Percentiles rank a stretch among this genome's conserved stretches.
Conservation (phyloP, 2,113 vertebrate genomes). For the Prolemur simus region DNA sequence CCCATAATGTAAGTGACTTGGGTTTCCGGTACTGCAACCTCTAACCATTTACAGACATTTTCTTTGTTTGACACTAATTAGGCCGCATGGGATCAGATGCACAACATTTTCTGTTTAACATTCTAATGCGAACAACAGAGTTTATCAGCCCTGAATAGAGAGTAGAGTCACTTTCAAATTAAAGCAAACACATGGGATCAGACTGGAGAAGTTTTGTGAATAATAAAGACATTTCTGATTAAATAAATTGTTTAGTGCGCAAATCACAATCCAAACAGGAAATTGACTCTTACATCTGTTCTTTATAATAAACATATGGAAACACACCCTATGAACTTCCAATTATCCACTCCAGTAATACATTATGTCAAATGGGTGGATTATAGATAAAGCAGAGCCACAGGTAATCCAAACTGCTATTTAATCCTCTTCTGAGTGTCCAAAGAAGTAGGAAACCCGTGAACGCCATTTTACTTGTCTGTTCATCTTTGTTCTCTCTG, state of each 20-base stretch:
- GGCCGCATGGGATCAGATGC: not conserved
- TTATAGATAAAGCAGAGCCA: constrained; percentile 30
- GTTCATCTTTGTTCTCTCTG: not conserved
- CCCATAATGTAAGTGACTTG: not conserved
- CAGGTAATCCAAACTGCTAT: not conserved
- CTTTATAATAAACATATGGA: constrained; percentile 54
- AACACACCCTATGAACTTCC: not conserved
- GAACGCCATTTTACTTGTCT: not conserved
- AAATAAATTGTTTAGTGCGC: constrained; percentile 29
- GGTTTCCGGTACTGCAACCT: not conserved
- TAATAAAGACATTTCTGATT: constrained; percentile 52
- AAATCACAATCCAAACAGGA: constrained; percentile 40
- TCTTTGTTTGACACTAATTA: constrained; percentile 45
- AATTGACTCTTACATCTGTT: constrained; percentile 32
- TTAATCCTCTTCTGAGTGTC: not conserved
- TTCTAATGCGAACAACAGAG: constrained; percentile 28
- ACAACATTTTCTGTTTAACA: constrained; percentile 38
- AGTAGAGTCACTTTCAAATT: constrained; percentile 45
- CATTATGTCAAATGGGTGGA: not conserved
- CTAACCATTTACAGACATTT: constrained; percentile 20
- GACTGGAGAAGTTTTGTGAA: constrained; percentile 36
- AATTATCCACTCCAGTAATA: not conserved
- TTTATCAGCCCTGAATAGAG: not conserved
- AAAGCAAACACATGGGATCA: constrained; percentile 37
- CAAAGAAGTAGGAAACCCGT: not conserved